Evolutionary conservation across 2,113 vertebrate genomes (phyloP).

Genomic region (Ascaphus truei): DNA sequence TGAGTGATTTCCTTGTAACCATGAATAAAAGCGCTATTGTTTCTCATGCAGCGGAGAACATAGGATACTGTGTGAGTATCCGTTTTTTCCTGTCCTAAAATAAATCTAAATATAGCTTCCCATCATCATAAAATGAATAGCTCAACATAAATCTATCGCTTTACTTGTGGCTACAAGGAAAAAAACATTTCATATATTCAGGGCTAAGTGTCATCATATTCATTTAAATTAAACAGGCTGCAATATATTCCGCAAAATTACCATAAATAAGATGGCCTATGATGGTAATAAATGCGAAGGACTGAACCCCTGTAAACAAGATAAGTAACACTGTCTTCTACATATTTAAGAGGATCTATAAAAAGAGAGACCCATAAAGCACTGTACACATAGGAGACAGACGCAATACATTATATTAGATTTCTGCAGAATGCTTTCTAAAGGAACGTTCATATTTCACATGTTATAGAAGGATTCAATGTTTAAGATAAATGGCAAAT

Average conservation of each 20-base stretch:
- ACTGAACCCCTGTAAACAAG: conserved; percentile 57
- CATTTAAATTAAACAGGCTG: conserved; percentile 52
- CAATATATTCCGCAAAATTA: conserved; percentile 60
- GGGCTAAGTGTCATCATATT: conserved; percentile 52
- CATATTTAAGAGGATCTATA: conserved; percentile 60
- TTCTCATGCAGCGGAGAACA: background rate
- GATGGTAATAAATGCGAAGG: conserved; percentile 60
- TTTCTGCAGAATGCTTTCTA: background rate
- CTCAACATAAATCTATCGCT: conserved; percentile 55
- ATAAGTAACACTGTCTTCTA: conserved; percentile 61
- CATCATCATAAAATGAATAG: conserved; percentile 57
- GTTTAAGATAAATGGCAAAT: background rate
- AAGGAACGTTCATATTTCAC: background rate
- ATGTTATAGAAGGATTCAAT: background rate
- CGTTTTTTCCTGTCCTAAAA: background rate
- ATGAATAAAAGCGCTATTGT: background rate
- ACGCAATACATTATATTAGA: conserved; percentile 49
- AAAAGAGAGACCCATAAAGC: conserved; percentile 54
- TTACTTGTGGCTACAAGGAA: conserved; percentile 46
- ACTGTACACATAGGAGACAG: conserved; percentile 51
- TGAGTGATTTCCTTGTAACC: conserved; percentile 9
- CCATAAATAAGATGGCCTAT: conserved; percentile 55
- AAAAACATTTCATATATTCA: conserved; percentile 55
- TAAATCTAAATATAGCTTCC: conserved; percentile 32
- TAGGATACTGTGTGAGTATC: background rate